Evolutionary conservation across 2,113 vertebrate species (phyloP), one percentile per base, ranked within the genome.

Genomic region (Oophaga pumilio): DNA sequence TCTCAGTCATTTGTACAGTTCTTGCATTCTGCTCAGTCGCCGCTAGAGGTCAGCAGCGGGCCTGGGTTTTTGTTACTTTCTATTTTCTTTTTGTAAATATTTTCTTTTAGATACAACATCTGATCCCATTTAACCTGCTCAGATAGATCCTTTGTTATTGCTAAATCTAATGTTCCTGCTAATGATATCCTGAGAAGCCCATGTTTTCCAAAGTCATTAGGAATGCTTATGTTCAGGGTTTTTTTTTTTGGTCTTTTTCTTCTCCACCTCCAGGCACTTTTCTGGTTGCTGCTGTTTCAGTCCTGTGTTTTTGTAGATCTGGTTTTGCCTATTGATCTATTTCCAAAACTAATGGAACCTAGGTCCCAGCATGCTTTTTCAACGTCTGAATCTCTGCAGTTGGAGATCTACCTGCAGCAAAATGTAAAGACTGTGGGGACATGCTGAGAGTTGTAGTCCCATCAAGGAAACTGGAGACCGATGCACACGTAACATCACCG

Each of bases 21-120:
- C 1, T 12, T 88, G 87, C 73, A 43, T 64, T 84, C 10, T 43
- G 22, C 80, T 1, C 7, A 20, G 59, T 18, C 9, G 17, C 81
- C 87, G 1, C 59, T 68, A 88, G 87, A 68, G 80, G 81, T 60
- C 81, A 84, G 87, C 71, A 84, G 60, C n/a, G 0, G 12, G 71
- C 49, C 28, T 18, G 1, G 0, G 5, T 76, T 56, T 24, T 24
- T 24, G 22, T 62, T 57, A 66, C 60, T 66, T 66, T 50, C 28
- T 33, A 13, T 18, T 8, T 69, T 14, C 9, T 17, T 17, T 71
- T 17, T 33, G 1, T 43, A 43, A 43, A 43, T 15, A 6, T 56
- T 62, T 66, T n/a, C 24, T 56, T 68, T 43, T 17, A 7, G 43
- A 24, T 15, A 53, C 52, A 26, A 53, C 84, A 79, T 78, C 17